Evolutionary conservation across 2,113 vertebrate species (phyloP).

Genomic region (Rhombomys opimus): DNA sequence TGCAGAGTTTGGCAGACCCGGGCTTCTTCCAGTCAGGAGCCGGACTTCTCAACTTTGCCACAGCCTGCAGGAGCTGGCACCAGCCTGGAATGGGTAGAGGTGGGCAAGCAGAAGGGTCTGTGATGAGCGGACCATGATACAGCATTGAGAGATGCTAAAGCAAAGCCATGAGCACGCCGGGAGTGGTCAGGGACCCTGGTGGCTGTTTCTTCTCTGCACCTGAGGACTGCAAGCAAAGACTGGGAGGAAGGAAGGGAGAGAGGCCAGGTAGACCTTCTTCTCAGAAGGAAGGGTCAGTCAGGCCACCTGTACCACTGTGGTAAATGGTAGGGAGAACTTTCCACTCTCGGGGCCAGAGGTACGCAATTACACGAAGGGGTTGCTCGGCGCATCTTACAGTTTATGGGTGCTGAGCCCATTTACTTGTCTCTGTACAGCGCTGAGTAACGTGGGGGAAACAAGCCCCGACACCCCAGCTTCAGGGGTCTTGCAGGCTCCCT

Average conservation of each 20-base stretch:
- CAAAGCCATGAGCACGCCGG: rapidly evolving
- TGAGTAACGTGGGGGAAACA: background rate
- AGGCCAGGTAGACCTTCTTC: background rate
- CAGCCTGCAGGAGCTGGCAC: background rate
- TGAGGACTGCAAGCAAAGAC: background rate
- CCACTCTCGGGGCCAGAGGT: background rate
- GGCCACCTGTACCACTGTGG: background rate
- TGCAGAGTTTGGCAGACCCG: background rate
- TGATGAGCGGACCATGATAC: background rate
- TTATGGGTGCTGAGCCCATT: background rate
- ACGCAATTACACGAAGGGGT: background rate
- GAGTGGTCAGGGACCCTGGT: no score
- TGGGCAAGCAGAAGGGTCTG: background rate
- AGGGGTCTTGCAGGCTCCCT: rapidly evolving
- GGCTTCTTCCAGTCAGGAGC: background rate
- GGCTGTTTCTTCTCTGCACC: background rate
- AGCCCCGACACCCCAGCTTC: background rate
- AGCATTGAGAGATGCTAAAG: background rate
- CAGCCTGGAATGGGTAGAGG: background rate
- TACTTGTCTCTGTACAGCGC: background rate
- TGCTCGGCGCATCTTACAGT: background rate
- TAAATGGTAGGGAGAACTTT: background rate
- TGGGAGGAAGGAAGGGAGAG: background rate
- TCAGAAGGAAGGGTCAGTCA: background rate
- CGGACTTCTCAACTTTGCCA: background rate